Conservation (phyloP, 1,140 invertebrate species). For the Doryteuthis pealeii region DNA sequence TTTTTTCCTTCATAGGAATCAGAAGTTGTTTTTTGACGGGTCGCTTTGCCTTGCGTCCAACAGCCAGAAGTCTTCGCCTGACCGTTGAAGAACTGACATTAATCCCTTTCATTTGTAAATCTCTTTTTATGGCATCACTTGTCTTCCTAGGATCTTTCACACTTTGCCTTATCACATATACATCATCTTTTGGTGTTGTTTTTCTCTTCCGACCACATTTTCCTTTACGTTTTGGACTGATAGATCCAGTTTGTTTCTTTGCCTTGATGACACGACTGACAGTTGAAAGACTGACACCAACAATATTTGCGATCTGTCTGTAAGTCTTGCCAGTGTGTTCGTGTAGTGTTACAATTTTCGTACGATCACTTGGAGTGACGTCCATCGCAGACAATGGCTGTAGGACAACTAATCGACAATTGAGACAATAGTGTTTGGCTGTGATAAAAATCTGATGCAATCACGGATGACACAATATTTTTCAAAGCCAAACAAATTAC, state of each 20-base stretch:
- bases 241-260: background rate
- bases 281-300: background rate
- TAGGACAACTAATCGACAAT: too few species aligned
- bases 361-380: too few species aligned
- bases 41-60: background rate
- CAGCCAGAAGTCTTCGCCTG: background rate
- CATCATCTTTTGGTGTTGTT: background rate
- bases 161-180: background rate
- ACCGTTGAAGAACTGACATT: background rate
- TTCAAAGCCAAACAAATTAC: too few species aligned
- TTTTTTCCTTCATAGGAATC: background rate
- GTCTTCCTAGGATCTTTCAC: background rate
- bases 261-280: background rate
- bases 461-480: too few species aligned
- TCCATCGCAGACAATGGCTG: too few species aligned
- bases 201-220: background rate
- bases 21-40: background rate
- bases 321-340: too few species aligned
- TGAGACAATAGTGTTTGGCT: too few species aligned
- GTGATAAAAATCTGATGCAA: too few species aligned
- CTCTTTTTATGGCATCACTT: background rate
- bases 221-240: background rate
- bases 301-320: background rate
- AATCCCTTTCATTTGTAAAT: background rate
- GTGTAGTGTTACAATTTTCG: too few species aligned